A percentile compares a stretch with the other conserved stretches of the same genome.
phyloP scores from a whole-genome alignment of 2,113 vertebrate genomes.

The Pseudopodoces humilis region DNA sequence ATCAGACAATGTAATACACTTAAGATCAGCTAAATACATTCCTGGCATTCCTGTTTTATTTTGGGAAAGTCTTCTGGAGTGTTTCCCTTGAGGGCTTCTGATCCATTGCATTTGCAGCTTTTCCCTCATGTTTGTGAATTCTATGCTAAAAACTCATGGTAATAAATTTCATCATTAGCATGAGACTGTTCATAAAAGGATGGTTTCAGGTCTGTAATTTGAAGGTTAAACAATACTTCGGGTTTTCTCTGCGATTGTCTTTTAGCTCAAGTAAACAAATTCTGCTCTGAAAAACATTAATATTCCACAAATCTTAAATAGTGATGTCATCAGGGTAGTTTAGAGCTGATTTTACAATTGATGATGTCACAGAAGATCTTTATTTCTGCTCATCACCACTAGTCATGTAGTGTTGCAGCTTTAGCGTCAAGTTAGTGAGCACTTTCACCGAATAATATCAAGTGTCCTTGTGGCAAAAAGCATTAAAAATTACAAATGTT shows the following conservation, averaged over 20 bases:
- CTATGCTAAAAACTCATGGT: background rate
- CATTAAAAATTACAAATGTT: background rate
- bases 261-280: background rate
- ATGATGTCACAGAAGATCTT: background rate
- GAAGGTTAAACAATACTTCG: background rate
- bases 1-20: background rate
- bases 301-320: background rate
- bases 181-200: background rate
- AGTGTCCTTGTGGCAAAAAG: background rate
- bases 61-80: background rate
- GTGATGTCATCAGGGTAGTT: background rate
- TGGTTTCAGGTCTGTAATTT: background rate
- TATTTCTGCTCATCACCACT: background rate
- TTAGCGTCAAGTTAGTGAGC: background rate
- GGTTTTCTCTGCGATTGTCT: background rate
- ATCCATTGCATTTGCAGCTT: background rate
- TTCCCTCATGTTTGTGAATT: background rate
- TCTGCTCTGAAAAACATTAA: background rate
- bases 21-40: background rate
- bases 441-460: fast-evolving
- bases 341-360: background rate
- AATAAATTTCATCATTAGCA: background rate
- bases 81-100: background rate
- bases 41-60: background rate
- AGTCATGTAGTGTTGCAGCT: background rate